Evolutionary conservation across 2,113 vertebrate genomes (phyloP).

Genomic region (Brienomyrus brachyistius): DNA sequence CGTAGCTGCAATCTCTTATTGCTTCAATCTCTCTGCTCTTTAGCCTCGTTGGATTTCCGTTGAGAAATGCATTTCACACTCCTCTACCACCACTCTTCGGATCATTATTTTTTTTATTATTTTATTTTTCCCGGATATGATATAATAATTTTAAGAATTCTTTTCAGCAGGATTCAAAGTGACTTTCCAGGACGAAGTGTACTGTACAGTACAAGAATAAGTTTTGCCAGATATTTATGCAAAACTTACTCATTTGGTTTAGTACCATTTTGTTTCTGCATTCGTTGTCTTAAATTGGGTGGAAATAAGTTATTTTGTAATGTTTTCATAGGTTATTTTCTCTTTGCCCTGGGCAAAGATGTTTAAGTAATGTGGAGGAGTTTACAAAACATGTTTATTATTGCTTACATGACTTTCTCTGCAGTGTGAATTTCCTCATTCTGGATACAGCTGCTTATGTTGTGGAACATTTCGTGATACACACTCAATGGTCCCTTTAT

Average conservation of each 20-base stretch:
- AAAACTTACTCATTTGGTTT: background rate
- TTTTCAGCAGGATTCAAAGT: background rate
- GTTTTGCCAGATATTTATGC: background rate
- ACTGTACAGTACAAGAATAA: background rate
- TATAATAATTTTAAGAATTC: background rate
- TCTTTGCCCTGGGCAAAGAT: background rate
- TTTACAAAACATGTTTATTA: background rate
- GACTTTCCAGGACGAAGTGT: background rate
- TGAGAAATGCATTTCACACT: background rate
- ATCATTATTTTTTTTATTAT: background rate
- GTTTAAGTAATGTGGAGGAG: background rate
- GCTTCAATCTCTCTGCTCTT: background rate
- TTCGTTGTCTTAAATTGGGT: background rate
- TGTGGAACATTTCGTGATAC: background rate
- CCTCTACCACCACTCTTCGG: background rate
- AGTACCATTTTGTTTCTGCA: background rate
- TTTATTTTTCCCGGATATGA: background rate
- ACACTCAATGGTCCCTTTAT: background rate
- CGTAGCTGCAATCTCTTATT: background rate
- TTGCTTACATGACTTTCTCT: background rate
- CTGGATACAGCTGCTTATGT: background rate
- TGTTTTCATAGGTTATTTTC: background rate
- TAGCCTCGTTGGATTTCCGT: background rate
- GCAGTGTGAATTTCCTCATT: background rate
- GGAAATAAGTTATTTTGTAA: background rate